Conservation (phyloP, 1,140 invertebrate genomes). For the Condylostylus longicornis region DNA sequence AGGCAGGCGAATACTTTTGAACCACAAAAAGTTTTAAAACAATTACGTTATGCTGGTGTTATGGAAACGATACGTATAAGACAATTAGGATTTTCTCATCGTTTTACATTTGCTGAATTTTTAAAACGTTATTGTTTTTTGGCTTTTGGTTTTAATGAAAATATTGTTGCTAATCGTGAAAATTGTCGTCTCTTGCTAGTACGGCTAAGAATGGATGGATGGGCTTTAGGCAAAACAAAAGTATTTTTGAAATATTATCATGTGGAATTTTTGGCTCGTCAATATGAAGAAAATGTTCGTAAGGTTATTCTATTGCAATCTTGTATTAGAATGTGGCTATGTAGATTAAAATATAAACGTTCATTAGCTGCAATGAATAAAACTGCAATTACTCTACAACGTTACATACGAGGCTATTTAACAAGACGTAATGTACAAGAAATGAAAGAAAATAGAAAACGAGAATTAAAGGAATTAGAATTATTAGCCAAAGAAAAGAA, state of each 20-base stretch:
- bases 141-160: constrained; percentile 57
- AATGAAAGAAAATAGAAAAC: constrained; percentile 31
- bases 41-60: constrained; percentile 65
- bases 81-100: constrained; percentile 66
- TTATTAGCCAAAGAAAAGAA: constrained; percentile 5
- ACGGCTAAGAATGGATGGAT: constrained; percentile 62
- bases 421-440: constrained; percentile 36
- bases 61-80: constrained; percentile 68
- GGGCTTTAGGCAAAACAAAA: constrained; percentile 72
- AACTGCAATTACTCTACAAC: constrained; percentile 49
- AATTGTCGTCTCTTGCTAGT: constrained; percentile 55
- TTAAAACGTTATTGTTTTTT: constrained; percentile 67
- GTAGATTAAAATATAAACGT: constrained; percentile 39
- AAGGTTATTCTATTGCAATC: constrained; percentile 59
- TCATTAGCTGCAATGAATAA: constrained; percentile 45
- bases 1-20: constrained; percentile 54
- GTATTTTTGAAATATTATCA: constrained; percentile 81
- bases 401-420: constrained; percentile 50
- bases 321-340: constrained; percentile 54
- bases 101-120: constrained; percentile 65
- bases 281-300: constrained; percentile 57
- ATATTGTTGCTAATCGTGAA: constrained; percentile 50
- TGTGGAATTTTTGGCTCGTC: constrained; percentile 60
- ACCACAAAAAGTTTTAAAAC: constrained; percentile 53
- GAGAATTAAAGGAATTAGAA: constrained; percentile 13